Percentiles rank a stretch among this genome's conserved stretches.
Evolutionary conservation across 2,113 vertebrate genomes (phyloP).

Genomic region (Terrapene triunguis): DNA sequence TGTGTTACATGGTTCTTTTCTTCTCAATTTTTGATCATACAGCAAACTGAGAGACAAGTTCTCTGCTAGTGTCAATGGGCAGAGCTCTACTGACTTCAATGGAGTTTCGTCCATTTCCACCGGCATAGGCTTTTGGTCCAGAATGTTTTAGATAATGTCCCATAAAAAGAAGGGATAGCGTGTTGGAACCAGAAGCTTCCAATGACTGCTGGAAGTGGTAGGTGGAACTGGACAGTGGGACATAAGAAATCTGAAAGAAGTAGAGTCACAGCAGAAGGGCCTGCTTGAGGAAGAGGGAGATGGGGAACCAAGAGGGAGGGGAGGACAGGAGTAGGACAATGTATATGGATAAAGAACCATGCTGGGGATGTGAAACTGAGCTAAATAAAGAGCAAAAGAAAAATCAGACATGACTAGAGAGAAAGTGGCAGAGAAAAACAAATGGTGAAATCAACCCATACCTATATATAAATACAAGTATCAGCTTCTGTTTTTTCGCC

Average conservation of each 20-base stretch:
- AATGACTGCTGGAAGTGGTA: neutral
- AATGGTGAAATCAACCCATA: neutral
- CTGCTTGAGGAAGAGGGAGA: conserved; percentile 15
- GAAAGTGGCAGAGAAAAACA: neutral
- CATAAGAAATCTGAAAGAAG: neutral
- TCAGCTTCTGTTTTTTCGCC: conserved; percentile 24
- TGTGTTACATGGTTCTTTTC: neutral
- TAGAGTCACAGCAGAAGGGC: conserved; percentile 34
- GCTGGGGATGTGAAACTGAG: neutral
- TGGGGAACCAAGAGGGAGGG: neutral
- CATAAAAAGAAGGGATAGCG: neutral
- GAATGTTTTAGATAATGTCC: neutral
- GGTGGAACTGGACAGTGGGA: neutral
- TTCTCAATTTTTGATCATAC: neutral
- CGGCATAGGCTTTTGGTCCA: neutral
- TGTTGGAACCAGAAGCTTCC: conserved; percentile 41
- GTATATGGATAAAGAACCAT: neutral
- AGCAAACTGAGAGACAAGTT: neutral
- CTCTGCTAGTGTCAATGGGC: neutral
- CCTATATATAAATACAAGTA: conserved; percentile 7
- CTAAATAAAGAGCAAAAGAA: neutral
- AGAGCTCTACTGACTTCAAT: neutral
- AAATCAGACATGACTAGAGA: neutral
- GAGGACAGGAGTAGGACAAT: neutral
- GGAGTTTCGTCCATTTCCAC: neutral